Evolutionary conservation across 2,888 invertebrate species (phyloP).

Genomic region (Caenorhabditis uteleia): DNA sequence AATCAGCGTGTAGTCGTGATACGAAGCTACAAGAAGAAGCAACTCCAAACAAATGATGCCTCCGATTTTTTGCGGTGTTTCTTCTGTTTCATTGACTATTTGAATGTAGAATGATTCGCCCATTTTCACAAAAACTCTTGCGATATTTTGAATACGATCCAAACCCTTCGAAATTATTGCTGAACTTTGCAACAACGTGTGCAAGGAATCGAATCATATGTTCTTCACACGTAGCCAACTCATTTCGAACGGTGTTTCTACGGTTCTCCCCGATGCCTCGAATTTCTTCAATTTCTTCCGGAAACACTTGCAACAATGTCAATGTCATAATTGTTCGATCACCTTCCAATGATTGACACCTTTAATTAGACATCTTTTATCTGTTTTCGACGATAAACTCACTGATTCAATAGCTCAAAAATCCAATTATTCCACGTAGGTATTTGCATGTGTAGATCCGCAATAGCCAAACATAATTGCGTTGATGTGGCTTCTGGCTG

Average conservation of each 20-base stretch:
- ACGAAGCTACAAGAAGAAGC: constrained; percentile 88
- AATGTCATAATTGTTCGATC: constrained; percentile 81
- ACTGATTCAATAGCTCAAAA: constrained; percentile 82
- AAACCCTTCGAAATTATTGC: constrained; percentile 29
- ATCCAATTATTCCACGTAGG: constrained; percentile 88
- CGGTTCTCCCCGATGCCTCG: constrained; percentile 84
- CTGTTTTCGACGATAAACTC: constrained; percentile 71
- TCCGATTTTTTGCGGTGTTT: constrained; percentile 25
- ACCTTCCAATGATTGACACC: constrained; percentile 56
- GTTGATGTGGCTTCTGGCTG: constrained; percentile 79
- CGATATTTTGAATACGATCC: constrained; percentile 83
- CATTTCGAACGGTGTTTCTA: constrained; percentile 82
- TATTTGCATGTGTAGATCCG: constrained; percentile 92
- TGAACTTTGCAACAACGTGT: constrained; percentile 34
- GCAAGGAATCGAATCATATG: constrained; percentile 55
- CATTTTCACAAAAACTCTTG: constrained; percentile 90
- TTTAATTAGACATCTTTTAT: too few species aligned
- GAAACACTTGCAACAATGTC: constrained; percentile 89
- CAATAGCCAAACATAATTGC: constrained; percentile 85
- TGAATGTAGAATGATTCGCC: constrained; percentile 88
- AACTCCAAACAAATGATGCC: constrained; percentile 80
- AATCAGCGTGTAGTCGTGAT: constrained; percentile 91
- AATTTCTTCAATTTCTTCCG: constrained; percentile 78
- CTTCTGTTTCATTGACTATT: constrained; percentile 75
- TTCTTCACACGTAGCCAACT: constrained; percentile 80